Base-by-base conservation (phyloP, 2,113 vertebrate genomes). In the Triplophysa dalaica region DNA sequence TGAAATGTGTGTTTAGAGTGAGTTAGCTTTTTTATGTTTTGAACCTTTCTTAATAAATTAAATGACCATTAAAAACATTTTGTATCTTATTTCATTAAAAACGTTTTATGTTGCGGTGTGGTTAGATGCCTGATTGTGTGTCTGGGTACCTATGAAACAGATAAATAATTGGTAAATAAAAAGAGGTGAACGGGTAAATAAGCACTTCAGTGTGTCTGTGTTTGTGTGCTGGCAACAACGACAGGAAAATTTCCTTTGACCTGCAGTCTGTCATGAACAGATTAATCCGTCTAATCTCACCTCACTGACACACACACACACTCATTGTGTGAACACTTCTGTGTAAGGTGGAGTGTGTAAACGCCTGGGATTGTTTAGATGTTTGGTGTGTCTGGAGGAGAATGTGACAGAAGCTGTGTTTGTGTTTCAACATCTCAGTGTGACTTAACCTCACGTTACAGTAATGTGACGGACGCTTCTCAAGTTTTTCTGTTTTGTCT, bases 221-320 rank as follows among this genome's bases (percentile, higher is more conserved):
- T 67, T 69, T 70, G 61, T 26, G 74, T 19, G 65, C 5, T 60
- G 43, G 29, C 21, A 52, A 52, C 50, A 16, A 5, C 14, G 16
- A 14, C 24, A 38, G 75, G 65, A 73, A 82, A 80, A 66, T 62
- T 45, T 50, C 52, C 48, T 66, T 80, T 80, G 74, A 50, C 79
- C 78, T 74, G 24, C 21, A 62, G 22, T 74, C 56, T 72, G 48
- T 79, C 70, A 70, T 81, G 74, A 80, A 68, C 77, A 58, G 79
- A 75, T 74, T 81, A 78, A 82, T 83, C 76, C 26, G 41, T 79
- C 80, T 87, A 87, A 83, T 79, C 70, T 7, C 63, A 33, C 50
- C 24, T 8, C 21, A 2, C n/a, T 4, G 21, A 2, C 69, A 0
- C 48, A 22, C 67, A 38, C 17, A 56, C 48, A 56, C 45, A 45